A percentile compares a stretch with the other conserved stretches of the same genome.
phyloP scores from a whole-genome alignment of 2,113 vertebrate species.

The Grammomys dolichurus region DNA sequence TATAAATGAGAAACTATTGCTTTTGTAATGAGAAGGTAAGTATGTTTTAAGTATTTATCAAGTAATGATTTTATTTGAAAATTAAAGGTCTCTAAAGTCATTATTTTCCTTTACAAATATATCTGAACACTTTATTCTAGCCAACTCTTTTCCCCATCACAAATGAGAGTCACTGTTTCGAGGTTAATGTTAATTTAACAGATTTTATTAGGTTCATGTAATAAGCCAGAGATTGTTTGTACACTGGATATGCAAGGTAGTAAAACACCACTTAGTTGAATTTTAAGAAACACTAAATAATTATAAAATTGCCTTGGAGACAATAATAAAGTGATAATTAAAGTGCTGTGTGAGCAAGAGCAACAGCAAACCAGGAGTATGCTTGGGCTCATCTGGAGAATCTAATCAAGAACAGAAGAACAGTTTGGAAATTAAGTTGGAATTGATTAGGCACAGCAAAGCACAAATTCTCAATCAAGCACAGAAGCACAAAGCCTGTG shows the following conservation, averaged over 20 bases:
- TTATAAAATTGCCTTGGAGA: not conserved
- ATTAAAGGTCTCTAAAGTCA: not conserved
- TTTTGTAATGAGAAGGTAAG: not conserved
- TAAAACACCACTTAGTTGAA: constrained; percentile 5
- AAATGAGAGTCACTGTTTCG: not conserved
- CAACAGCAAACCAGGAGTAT: not conserved
- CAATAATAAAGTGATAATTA: constrained; percentile 17
- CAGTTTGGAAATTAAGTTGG: constrained; percentile 26
- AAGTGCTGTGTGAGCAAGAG: not conserved
- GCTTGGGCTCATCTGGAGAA: not conserved
- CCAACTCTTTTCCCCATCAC: not conserved
- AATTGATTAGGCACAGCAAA: not conserved
- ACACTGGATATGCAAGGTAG: not conserved
- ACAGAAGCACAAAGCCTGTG: not conserved
- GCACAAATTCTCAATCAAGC: not conserved
- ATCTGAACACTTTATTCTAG: not conserved
- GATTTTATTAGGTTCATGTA: not conserved
- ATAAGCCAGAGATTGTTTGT: not conserved
- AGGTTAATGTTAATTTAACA: not conserved
- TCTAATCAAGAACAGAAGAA: constrained; percentile 28
- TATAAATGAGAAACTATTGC: not conserved
- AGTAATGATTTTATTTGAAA: constrained; percentile 27
- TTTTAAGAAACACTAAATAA: constrained; percentile 10
- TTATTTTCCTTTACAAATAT: not conserved
- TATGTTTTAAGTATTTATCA: not conserved